phyloP scores from a whole-genome alignment of 92 coral and sea anemone genomes.

The Epizoanthus rinbou region DNA sequence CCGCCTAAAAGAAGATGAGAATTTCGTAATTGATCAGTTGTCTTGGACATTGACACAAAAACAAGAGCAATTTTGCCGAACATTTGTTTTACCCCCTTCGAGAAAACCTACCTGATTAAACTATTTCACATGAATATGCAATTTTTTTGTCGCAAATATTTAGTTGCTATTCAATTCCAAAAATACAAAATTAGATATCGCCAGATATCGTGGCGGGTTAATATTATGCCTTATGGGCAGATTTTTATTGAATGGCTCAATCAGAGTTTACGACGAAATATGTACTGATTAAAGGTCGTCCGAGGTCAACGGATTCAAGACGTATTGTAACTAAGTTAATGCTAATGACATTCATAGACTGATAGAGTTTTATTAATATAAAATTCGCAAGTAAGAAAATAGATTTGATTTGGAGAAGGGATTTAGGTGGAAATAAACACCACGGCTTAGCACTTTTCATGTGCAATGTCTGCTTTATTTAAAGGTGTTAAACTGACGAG shows the following conservation, averaged over 20 bases:
- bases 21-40: conserved; percentile 39
- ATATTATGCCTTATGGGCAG: neutral
- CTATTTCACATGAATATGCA: neutral
- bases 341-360: neutral
- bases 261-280: conserved; percentile 2
- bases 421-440: conserved; percentile 24
- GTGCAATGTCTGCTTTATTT: conserved; percentile 26
- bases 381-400: conserved; percentile 30
- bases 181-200: conserved; percentile 10
- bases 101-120: conserved; percentile 25
- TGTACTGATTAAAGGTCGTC: conserved; percentile 3
- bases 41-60: conserved; percentile 22
- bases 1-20: conserved; percentile 35
- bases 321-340: neutral
- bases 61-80: conserved; percentile 6
- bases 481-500: conserved; percentile 37
- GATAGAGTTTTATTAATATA: conserved; percentile 6
- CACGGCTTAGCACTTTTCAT: conserved; percentile 20
- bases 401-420: conserved; percentile 10
- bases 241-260: conserved; percentile 11
- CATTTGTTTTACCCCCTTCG: conserved; percentile 47
- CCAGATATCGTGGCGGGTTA: neutral
- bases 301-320: neutral
- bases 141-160: neutral
- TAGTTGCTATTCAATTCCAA: neutral